Conservation (phyloP, 2,113 vertebrate genomes). For the Coptodon bakossiorum region DNA sequence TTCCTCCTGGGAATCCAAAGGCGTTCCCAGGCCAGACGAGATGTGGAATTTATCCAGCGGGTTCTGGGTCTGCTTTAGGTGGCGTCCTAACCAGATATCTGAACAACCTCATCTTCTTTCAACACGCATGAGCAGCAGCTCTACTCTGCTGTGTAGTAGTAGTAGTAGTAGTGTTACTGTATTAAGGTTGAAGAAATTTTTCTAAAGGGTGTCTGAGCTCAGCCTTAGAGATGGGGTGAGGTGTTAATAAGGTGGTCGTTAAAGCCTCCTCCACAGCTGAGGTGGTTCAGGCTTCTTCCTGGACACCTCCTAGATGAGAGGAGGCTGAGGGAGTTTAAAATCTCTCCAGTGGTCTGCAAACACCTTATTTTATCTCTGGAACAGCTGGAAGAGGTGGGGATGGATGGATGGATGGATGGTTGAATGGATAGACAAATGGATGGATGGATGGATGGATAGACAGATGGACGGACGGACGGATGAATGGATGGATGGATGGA, state of each 20-base stretch:
- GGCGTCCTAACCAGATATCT: neutral
- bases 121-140: neutral
- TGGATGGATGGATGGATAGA: fast-evolving
- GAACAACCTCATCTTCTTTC: neutral
- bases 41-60: neutral
- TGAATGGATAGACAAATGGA: no score
- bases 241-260: neutral
- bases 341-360: neutral
- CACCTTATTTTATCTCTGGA: neutral
- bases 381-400: neutral
- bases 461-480: fast-evolving
- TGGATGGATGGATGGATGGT: fast-evolving
- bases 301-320: neutral
- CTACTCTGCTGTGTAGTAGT: neutral
- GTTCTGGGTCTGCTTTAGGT: neutral
- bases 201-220: neutral
- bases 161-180: neutral
- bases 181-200: neutral
- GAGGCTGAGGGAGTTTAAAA: neutral
- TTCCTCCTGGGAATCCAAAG: neutral
- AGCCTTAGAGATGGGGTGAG: neutral
- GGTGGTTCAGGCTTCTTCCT: neutral
- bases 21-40: neutral
- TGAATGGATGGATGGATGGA: neutral
- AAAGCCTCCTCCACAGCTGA: neutral